Evolutionary conservation across 2,888 invertebrate genomes (phyloP), one percentile per base, ranked within the genome.

Genomic region (Ferrisia virgata): DNA sequence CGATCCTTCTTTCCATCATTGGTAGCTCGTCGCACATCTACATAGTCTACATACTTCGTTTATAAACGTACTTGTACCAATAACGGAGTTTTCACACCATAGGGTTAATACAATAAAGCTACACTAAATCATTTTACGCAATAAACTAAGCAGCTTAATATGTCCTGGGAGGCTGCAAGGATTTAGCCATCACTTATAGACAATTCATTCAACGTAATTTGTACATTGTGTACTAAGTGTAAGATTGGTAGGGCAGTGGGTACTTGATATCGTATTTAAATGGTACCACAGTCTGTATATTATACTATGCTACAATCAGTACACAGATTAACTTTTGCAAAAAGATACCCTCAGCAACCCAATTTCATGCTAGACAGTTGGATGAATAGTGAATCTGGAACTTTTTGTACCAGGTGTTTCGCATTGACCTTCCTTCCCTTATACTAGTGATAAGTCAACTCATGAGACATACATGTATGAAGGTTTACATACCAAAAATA

Each of bases 111-210:
- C 28, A 28, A 64, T 28, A 64, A 28, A 64, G 64, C 64, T 64
- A 15, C 15, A 28, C 28, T 64, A 64, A 64, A 64, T 64, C 64
- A 64, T 64, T 64, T 64, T 11, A 64, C 31, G 28, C 28, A 28
- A 64, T 64, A 28, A 64, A 64, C 28, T 64, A 18, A 25, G 15
- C 28, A 64, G 64, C 64, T 64, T 64, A 64, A 64, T 64, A 28
- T 28, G 64, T 64, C 64, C 64, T 64, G 64, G 53, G 53, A 53
- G 64, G 64, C 64, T 64, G 64, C n/a, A n/a, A n/a, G 28, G 64
- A 64, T 64, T 64, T 64, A 28, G 64, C 64, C 28, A 64, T 64
- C 64, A 64, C 28, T 64, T 64, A 64, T 64, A 64, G 64, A 64
- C 64, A 28, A 64, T 64, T 64, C 64, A 64, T 64, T 28, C 28